phyloP scores from a whole-genome alignment of 2,113 vertebrate genomes.

The Steatornis caripensis region DNA sequence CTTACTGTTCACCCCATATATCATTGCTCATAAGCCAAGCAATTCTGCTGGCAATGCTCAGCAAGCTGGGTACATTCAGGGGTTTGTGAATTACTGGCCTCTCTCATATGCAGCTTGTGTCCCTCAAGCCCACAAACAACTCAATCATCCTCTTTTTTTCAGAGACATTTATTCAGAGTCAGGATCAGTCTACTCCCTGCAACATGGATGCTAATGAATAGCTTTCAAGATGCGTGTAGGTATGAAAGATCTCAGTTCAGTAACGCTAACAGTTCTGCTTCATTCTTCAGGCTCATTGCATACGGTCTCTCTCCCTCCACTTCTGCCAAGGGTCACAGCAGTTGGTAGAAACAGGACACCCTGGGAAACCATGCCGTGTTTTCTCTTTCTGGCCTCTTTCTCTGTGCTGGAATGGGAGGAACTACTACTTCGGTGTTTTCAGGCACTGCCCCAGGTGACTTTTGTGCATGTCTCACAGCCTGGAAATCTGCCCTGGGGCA shows the following conservation, averaged over 20 bases:
- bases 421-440: neutral
- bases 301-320: neutral
- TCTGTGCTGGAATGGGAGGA: neutral
- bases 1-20: neutral
- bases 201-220: neutral
- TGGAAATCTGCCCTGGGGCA: neutral
- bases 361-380: constrained; percentile 5
- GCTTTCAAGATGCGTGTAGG: neutral
- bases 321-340: constrained; percentile 22
- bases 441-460: neutral
- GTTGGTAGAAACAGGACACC: constrained; percentile 48
- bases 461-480: neutral
- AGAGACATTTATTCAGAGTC: neutral
- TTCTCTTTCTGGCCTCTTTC: neutral
- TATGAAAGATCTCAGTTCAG: neutral
- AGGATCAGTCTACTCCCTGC: neutral
- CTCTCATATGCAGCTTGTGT: neutral
- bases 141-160: neutral
- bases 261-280: neutral
- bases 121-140: neutral
- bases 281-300: neutral
- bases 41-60: neutral
- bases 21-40: neutral
- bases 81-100: neutral
- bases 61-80: neutral